These are phyloP conservation scores for Idaea biselata DNA, from an alignment of 2,888 invertebrate genomes.

Conservation along the genomic window DNA sequence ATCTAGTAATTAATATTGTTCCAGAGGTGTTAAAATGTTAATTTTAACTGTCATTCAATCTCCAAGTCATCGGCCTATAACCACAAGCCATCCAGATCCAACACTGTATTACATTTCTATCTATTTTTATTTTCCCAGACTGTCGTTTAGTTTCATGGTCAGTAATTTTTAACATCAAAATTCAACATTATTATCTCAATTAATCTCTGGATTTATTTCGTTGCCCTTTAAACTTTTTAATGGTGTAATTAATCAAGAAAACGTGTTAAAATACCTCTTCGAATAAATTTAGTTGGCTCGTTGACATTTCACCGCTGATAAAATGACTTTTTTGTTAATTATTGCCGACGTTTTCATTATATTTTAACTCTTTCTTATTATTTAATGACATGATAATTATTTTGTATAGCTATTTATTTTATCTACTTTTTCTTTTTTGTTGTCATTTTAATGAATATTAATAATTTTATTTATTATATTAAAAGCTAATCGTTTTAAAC, in stretches of 20 bases:
- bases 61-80: background rate
- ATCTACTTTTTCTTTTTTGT: constrained; percentile 2
- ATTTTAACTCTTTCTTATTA: constrained; percentile 9
- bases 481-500: too few species aligned
- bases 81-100: background rate
- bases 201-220: constrained; percentile 51
- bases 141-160: background rate
- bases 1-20: background rate
- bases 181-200: constrained; percentile 59
- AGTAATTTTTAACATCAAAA: constrained; percentile 24
- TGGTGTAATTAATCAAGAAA: constrained; percentile 47
- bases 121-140: background rate
- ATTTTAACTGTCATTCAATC: background rate
- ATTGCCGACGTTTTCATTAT: constrained; percentile 23
- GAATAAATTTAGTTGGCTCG: constrained; percentile 37
- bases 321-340: constrained; percentile 30
- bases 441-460: background rate
- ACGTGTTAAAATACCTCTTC: constrained; percentile 43
- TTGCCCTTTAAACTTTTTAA: constrained; percentile 52
- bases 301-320: constrained; percentile 39
- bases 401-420: background rate
- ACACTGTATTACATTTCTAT: background rate
- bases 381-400: background rate
- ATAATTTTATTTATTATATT: too few species aligned
- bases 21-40: background rate